Evolutionary conservation across 2,113 vertebrate genomes (phyloP), one percentile per base, ranked within the genome.

Genomic region (Cyrtonyx montezumae): DNA sequence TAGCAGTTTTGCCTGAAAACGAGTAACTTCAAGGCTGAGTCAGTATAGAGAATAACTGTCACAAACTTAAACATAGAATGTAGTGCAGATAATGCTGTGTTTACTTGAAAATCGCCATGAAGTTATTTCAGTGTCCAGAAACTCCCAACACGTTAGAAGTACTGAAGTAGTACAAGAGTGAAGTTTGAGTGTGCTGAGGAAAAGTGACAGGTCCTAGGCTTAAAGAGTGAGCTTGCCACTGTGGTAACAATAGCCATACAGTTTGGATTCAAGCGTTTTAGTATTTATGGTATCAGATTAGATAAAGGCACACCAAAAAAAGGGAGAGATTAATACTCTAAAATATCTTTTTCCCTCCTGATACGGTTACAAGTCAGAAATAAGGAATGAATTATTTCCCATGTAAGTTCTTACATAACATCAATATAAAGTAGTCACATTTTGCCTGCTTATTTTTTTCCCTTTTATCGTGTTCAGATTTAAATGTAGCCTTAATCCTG

Each of bases 401-500:
- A 1, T 84, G 21, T 83, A 77, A 49, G 49, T 91, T 91, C 70
- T 92, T 96, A 91, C 11, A 8, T 96, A 96, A 94, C 42, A 59
- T 45, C 1, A 3, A 19, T 76, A 45, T 70, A 67, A 87, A 76
- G 45, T 58, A 79, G 78, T 89, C 22, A 23, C 81, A 40, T 82
- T 93, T 93, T 75, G 62, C 69, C 53, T 77, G 6, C 77, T 85
- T 94, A 42, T 1, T 79, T 85, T 88, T 93, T 76, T 76, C 30
- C 65, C 25, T 88, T 93, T 93, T 93, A 89, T 87, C 62, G 2
- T 89, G 70, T 92, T 88, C 81, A 70, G 86, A 91, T 93, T 93
- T 87, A 86, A 95, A 92, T 85, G 65, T 74, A 92, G 56, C 81
- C 63, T 88, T 93, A 96, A 96, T 96, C 91, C 92, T 79, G 87